A percentile compares a stretch with the other conserved stretches of the same genome.
These are phyloP conservation scores for Drosophila lacicola DNA, from an alignment of 2,888 invertebrate genomes.

Conservation along the genomic window DNA sequence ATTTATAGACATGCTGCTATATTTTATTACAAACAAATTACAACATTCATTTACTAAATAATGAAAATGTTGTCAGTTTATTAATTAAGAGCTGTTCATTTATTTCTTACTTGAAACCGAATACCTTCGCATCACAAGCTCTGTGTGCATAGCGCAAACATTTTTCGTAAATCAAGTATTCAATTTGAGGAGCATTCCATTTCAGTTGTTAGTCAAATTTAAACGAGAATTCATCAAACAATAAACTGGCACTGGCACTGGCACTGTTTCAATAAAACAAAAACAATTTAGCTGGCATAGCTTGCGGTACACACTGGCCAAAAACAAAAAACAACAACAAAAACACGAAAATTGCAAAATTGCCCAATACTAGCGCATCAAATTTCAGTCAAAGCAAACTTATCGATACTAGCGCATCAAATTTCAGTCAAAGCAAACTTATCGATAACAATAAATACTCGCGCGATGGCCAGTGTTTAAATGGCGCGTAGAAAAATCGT, in stretches of 20 bases:
- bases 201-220: slow-evolving; percentile 12
- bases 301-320: too few relatives aligned
- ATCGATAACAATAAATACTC: slow-evolving; percentile 1
- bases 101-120: slow-evolving; percentile 4
- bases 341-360: not conserved
- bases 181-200: slow-evolving; percentile 10
- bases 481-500: too few relatives aligned
- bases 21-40: too few relatives aligned
- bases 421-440: not conserved
- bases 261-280: not conserved
- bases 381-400: not conserved
- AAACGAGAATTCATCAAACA: slow-evolving; percentile 6
- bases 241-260: not conserved
- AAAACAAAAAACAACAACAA: not conserved
- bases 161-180: slow-evolving; percentile 7
- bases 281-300: not conserved
- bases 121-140: slow-evolving; percentile 3
- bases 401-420: not conserved
- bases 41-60: too few relatives aligned
- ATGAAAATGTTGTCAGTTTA: too few relatives aligned
- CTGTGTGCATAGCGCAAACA: slow-evolving; percentile 8
- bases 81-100: slow-evolving; percentile 6
- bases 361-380: too few relatives aligned
- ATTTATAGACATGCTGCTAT: too few relatives aligned
- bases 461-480: not conserved